Conservation (phyloP, 2,113 vertebrate genomes). For the Barbus barbus region DNA sequence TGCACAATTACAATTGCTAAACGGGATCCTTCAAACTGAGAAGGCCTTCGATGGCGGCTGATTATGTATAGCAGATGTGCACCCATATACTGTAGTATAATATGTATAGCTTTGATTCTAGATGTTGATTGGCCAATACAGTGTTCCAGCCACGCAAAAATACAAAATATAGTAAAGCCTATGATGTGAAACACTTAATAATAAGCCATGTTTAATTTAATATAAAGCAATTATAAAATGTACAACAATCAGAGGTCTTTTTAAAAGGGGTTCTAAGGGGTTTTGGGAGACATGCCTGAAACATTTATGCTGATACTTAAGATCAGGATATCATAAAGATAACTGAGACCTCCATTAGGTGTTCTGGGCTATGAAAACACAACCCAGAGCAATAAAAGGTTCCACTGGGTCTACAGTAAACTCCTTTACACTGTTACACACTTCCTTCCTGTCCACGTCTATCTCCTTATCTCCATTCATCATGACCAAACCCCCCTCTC, state of each 20-base stretch:
- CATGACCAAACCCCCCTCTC: background rate
- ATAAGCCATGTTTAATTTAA: too few species aligned
- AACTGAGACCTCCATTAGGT: background rate
- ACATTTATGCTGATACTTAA: background rate
- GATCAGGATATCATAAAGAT: background rate
- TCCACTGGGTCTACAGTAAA: background rate
- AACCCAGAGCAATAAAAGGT: background rate
- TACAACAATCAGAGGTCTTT: background rate
- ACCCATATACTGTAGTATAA: too few species aligned
- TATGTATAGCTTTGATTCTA: background rate
- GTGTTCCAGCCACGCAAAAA: background rate
- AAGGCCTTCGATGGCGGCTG: too few species aligned
- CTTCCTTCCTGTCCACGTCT: slow-evolving; percentile 1
- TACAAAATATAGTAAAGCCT: background rate
- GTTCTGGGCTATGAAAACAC: background rate
- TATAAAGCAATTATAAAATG: too few species aligned
- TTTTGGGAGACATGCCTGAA: background rate
- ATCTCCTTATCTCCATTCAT: background rate
- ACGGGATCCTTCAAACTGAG: background rate
- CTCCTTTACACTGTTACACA: background rate
- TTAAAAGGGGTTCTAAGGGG: background rate
- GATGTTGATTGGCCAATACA: background rate
- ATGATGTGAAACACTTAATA: too few species aligned
- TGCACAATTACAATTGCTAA: background rate
- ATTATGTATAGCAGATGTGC: too few species aligned